These are phyloP conservation scores for Callithrix jacchus DNA, from an alignment of 2,113 vertebrate genomes.

Conservation along the genomic window DNA sequence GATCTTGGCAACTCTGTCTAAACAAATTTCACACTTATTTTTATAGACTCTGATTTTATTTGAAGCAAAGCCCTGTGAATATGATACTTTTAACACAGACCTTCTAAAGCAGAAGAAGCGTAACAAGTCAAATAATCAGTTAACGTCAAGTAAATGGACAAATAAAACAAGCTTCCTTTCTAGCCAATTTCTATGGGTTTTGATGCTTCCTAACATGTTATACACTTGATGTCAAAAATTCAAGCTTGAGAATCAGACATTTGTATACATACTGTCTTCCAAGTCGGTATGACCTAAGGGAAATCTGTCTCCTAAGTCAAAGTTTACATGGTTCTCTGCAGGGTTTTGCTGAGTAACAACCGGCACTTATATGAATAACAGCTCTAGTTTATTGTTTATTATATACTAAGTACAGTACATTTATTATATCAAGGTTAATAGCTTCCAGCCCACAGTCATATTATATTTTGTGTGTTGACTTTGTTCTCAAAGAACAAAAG, in stretches of 20 bases:
- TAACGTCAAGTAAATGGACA: conserved; percentile 66
- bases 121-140: conserved; percentile 29
- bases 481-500: conserved; percentile 40
- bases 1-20: conserved; percentile 14
- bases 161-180: conserved; percentile 55
- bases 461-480: neutral
- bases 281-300: neutral
- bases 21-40: conserved; percentile 69
- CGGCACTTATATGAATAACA: neutral
- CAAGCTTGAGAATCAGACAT: conserved; percentile 11
- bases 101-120: conserved; percentile 62
- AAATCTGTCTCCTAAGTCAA: neutral
- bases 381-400: neutral
- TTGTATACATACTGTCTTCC: neutral
- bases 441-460: neutral
- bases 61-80: conserved; percentile 53
- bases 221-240: conserved; percentile 1
- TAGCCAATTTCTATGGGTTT: neutral
- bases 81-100: conserved; percentile 32
- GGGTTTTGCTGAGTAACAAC: neutral
- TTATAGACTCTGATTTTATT: conserved; percentile 52
- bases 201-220: conserved; percentile 32
- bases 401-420: neutral
- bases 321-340: neutral
- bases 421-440: neutral